Evolutionary conservation across 2,797 vertebrate genomes (phyloP).

Genomic region (Ptychobarbus kaznakovi): DNA sequence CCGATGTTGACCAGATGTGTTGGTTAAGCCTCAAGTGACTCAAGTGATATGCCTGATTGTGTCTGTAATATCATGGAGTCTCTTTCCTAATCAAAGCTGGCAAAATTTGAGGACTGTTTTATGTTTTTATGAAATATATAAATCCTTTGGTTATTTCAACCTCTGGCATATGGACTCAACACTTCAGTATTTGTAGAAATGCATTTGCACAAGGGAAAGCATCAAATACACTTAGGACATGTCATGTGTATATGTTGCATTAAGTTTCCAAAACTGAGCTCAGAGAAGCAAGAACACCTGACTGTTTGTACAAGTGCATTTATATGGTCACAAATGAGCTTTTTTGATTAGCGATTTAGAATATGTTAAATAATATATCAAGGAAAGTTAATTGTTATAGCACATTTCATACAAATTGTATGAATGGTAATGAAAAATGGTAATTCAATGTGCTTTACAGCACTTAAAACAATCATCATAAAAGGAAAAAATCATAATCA

Average conservation of each 20-base stretch:
- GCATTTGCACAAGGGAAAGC: not conserved
- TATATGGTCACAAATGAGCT: not conserved
- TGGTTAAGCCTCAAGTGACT: not conserved
- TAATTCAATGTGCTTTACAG: too few species aligned
- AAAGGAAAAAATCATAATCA: too few species aligned
- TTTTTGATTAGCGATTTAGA: not conserved
- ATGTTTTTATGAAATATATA: not conserved
- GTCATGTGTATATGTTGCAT: not conserved
- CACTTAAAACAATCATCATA: too few species aligned
- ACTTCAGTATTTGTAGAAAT: not conserved
- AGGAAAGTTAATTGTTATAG: not conserved
- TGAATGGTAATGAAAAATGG: too few species aligned
- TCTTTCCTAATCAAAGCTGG: not conserved
- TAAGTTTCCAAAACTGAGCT: too few species aligned
- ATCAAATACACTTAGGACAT: not conserved
- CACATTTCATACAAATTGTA: not conserved
- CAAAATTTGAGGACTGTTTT: not conserved
- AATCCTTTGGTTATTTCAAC: not conserved
- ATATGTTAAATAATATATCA: not conserved
- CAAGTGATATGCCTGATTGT: not conserved
- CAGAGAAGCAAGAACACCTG: not conserved
- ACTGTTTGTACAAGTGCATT: too few species aligned
- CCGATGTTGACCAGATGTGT: slow-evolving; percentile 64
- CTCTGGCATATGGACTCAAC: not conserved
- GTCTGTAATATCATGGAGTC: not conserved